Evolutionary conservation across 2,113 vertebrate genomes (phyloP).

Genomic region (Microcebus griseorufus): DNA sequence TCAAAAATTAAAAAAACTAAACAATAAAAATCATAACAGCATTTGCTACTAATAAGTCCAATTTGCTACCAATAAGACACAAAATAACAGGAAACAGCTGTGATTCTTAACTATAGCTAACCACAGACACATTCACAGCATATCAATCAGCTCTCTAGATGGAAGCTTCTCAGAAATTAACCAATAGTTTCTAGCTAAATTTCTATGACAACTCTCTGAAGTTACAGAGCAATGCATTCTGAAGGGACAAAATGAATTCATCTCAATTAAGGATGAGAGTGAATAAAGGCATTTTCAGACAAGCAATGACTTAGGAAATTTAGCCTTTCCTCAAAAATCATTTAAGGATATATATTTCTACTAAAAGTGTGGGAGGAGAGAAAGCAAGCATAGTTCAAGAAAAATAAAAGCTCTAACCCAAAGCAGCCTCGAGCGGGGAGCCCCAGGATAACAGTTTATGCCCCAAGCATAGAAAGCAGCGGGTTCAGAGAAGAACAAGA

Average conservation of each 20-base stretch:
- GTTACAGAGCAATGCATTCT: neutral
- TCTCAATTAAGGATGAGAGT: neutral
- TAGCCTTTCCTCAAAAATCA: neutral
- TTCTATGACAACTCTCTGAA: neutral
- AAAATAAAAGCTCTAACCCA: neutral
- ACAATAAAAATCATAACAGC: neutral
- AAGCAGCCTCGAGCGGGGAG: fast-evolving
- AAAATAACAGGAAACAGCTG: neutral
- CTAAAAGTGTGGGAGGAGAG: too few relatives aligned
- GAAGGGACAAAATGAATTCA: neutral
- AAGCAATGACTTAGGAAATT: neutral
- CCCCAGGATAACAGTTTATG: neutral
- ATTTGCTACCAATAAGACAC: neutral
- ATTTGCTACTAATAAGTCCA: neutral
- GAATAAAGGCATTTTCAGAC: neutral
- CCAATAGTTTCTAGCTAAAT: neutral
- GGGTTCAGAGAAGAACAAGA: neutral
- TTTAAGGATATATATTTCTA: neutral
- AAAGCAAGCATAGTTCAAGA: neutral
- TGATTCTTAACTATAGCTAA: neutral
- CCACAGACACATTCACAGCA: neutral
- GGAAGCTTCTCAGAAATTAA: neutral
- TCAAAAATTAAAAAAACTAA: too few relatives aligned
- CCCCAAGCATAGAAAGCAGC: neutral
- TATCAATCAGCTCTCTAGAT: neutral